Conservation (phyloP, 2,797 vertebrate species). For the Brachyalestes nurse region DNA sequence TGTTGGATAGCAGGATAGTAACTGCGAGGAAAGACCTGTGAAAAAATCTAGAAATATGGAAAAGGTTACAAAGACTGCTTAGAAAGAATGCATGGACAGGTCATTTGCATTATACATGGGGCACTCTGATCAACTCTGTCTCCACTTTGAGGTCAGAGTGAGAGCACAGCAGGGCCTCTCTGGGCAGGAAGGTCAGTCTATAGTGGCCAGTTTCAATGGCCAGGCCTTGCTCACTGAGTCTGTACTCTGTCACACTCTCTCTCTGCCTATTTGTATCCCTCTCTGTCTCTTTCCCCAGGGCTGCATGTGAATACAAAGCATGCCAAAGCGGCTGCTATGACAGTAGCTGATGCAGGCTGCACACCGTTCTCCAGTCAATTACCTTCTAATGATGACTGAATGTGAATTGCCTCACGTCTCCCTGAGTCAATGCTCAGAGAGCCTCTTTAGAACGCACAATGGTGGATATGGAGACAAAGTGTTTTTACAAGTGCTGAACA, state of each 20-base stretch:
- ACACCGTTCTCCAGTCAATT: conserved; percentile 68
- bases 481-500: conserved; percentile 35
- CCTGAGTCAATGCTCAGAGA: conserved; percentile 31
- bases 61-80: too few species aligned
- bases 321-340: conserved; percentile 59
- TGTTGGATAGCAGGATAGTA: too few species aligned
- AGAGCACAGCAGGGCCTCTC: not conserved
- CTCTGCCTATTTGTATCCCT: conserved; percentile 40
- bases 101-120: not conserved
- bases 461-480: conserved; percentile 23
- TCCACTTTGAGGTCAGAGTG: not conserved
- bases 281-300: conserved; percentile 26
- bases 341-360: conserved; percentile 60
- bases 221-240: not conserved
- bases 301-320: conserved; percentile 63
- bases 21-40: too few species aligned
- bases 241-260: not conserved
- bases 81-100: conserved; percentile 29
- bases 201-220: not conserved
- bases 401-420: conserved; percentile 62
- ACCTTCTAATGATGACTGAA: conserved; percentile 71
- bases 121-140: not conserved
- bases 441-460: conserved; percentile 16
- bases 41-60: too few species aligned
- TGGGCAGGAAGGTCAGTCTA: not conserved